Base-by-base conservation (phyloP, 2,797 vertebrate species). In the Lepilemur ruficaudatus region DNA sequence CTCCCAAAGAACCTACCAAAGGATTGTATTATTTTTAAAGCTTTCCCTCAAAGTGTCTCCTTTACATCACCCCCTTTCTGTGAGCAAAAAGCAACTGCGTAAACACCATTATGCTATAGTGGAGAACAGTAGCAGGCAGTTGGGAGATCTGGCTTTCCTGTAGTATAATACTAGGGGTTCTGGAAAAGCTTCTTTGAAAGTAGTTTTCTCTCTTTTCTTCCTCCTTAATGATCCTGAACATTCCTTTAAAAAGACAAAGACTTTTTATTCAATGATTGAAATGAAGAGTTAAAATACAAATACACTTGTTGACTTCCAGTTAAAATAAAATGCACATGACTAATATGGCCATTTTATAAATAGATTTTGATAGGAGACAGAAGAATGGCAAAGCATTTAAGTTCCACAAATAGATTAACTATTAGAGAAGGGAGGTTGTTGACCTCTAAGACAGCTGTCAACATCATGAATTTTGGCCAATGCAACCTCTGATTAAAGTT, bases 361-460 rank as follows among this genome's bases (percentile, higher is more conserved):
- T 41, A 75, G 32, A 67, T 38, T 93, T 83, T 83, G 50, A 83
- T 70, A 48, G 50, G 5, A 79, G 63, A 88, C 75, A 50, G 85
- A 94, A 94, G 67, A 84, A 50, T 48, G 9, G 2, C 4, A 7
- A 80, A 70, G 14, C 4, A 78, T 79, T 86, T 94, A 50, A 38
- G 11, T 61, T 48, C 22, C 35, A 81, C 50, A 46, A 63, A 69
- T 75, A 94, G n/a, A 93, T 69, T 92, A 93, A 95, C 84, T 81
- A 72, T 69, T 83, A 88, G 87, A 83, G 95, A 65, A 76, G 9
- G 70, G 73, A 93, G 46, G 35, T 32, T 80, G 30, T 72, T 93
- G 65, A 79, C 17, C 20, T 67, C 69, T 43, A 76, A 95, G 63
- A 89, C 41, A 89, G 93, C 86, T 83, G 70, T 89, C 79, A 95